These are phyloP conservation scores for Hyperopisus bebe DNA, from an alignment of 2,113 vertebrate genomes.

Conservation along the genomic window DNA sequence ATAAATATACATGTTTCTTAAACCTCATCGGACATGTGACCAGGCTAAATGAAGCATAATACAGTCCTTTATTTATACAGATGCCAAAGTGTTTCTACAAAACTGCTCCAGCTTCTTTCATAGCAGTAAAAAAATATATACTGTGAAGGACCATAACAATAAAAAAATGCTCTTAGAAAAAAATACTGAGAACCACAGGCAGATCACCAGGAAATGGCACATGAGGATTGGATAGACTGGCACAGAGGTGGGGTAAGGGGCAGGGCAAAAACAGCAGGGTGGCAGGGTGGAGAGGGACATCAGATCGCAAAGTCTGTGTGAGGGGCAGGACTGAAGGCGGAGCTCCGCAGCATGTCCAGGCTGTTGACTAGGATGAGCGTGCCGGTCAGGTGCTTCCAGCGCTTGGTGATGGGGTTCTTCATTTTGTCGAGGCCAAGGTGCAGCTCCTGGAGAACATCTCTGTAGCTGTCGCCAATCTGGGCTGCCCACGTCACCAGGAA, in stretches of 20 bases:
- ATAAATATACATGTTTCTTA: constrained; percentile 44
- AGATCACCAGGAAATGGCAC: neutral
- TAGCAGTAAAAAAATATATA: constrained; percentile 56
- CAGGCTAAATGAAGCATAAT: constrained; percentile 12
- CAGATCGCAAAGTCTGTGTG: constrained; percentile 83
- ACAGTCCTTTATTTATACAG: constrained; percentile 20
- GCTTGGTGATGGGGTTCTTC: constrained; percentile 93
- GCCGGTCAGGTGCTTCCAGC: constrained; percentile 94
- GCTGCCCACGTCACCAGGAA: constrained; percentile 93
- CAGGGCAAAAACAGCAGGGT: neutral
- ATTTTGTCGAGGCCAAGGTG: constrained; percentile 89
- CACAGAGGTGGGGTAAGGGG: neutral
- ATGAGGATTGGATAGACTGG: constrained; percentile 49
- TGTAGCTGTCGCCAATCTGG: constrained; percentile 93
- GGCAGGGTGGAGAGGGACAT: constrained; percentile 19
- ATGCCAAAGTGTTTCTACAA: constrained; percentile 38
- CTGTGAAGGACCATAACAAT: constrained; percentile 35
- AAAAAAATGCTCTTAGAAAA: constrained; percentile 37
- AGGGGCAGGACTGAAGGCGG: constrained; percentile 75
- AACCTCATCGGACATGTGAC: constrained; percentile 28
- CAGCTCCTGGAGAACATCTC: constrained; percentile 92
- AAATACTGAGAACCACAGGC: constrained; percentile 34
- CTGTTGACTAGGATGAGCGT: constrained; percentile 91
- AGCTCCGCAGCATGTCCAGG: constrained; percentile 80
- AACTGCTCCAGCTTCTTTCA: constrained; percentile 43